phyloP scores from a whole-genome alignment of 2,888 invertebrate genomes.

The Harpalus rufipes region DNA sequence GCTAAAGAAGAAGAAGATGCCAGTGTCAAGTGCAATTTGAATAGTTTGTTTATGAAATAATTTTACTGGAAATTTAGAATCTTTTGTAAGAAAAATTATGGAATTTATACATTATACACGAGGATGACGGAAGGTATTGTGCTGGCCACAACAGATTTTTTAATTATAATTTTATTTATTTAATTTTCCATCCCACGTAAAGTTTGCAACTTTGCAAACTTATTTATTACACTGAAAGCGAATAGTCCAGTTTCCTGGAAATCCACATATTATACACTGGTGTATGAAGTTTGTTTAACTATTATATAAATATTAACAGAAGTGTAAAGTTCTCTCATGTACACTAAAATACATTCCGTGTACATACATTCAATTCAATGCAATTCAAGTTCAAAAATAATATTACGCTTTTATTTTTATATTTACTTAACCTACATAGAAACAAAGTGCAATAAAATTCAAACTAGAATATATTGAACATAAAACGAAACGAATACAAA shows the following conservation, averaged over 20 bases:
- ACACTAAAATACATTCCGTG: slow-evolving; percentile 15
- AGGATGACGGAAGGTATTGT: no score
- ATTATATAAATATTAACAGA: slow-evolving; percentile 11
- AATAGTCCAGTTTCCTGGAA: not conserved
- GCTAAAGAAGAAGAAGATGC: no score
- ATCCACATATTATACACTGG: slow-evolving; percentile 1
- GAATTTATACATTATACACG: no score
- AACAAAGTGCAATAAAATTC: not conserved
- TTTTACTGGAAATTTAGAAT: no score
- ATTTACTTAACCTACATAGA: slow-evolving; percentile 1
- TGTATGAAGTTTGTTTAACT: slow-evolving; percentile 15
- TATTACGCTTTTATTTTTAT: slow-evolving; percentile 11
- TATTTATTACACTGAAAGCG: not conserved
- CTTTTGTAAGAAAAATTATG: no score
- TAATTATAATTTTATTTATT: not conserved
- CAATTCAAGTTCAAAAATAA: not conserved
- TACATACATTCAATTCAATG: slow-evolving; percentile 6
- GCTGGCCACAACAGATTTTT: no score
- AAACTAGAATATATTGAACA: not conserved
- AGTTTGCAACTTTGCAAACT: not conserved
- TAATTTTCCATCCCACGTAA: not conserved
- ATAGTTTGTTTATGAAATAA: no score
- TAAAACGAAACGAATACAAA: not conserved
- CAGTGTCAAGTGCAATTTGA: no score
- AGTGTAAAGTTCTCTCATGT: not conserved